Evolutionary conservation across 2,888 invertebrate species (phyloP).

Genomic region (Hyalella azteca): DNA sequence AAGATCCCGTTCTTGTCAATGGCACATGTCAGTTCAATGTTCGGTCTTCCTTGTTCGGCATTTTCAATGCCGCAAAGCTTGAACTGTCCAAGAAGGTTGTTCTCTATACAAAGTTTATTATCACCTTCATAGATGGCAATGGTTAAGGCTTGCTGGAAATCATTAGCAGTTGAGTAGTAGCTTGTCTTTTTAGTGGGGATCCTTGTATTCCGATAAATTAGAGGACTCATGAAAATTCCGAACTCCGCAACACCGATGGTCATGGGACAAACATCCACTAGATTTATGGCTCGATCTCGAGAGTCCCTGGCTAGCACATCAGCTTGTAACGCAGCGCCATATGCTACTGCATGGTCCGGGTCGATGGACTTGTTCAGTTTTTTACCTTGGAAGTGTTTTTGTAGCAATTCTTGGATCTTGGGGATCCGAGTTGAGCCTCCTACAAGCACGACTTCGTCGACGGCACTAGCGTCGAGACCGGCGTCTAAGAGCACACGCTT

Average conservation of each 20-base stretch:
- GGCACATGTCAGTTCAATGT: constrained; percentile 63
- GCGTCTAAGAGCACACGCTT: constrained; percentile 95
- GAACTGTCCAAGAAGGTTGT: constrained; percentile 94
- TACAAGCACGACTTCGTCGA: constrained; percentile 89
- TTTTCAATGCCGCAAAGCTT: constrained; percentile 96
- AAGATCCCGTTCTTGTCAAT: constrained; percentile 85
- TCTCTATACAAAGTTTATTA: constrained; percentile 93
- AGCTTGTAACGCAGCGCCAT: constrained; percentile 73
- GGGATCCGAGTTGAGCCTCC: constrained; percentile 98
- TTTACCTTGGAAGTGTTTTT: constrained; percentile 85
- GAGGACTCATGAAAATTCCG: constrained; percentile 55
- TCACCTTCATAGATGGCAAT: constrained; percentile 74
- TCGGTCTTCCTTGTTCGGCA: constrained; percentile 82
- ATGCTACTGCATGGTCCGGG: constrained; percentile 93
- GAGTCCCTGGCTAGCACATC: constrained; percentile 69
- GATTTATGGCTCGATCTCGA: constrained; percentile 70
- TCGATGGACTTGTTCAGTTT: constrained; percentile 97
- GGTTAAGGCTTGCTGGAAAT: constrained; percentile 95
- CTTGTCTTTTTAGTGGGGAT: constrained; percentile 91
- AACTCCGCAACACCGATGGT: constrained; percentile 49
- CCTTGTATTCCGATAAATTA: constrained; percentile 65
- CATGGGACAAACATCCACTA: constrained; percentile 68
- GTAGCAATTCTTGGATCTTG: constrained; percentile 94
- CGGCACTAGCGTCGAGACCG: constrained; percentile 90
- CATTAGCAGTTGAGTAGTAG: constrained; percentile 95